Evolutionary conservation across 2,113 vertebrate species (phyloP).

Genomic region (Phylloscopus trochiloides): DNA sequence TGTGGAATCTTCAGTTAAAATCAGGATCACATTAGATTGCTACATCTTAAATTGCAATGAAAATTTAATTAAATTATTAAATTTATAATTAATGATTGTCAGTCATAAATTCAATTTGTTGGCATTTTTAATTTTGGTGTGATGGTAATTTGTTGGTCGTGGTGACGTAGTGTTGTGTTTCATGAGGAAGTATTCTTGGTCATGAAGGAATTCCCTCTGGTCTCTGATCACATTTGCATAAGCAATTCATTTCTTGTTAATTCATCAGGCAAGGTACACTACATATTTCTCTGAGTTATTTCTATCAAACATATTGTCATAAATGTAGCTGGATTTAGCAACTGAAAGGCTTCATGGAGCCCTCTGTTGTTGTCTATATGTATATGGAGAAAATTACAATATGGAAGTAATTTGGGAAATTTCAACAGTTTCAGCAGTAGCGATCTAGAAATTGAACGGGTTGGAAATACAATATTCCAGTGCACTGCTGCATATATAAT

Average conservation of each 20-base stretch:
- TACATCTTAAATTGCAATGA: neutral
- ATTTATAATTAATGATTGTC: neutral
- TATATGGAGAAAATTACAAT: conserved; percentile 68
- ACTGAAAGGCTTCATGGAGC: conserved; percentile 58
- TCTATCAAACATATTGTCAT: conserved; percentile 49
- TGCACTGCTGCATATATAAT: conserved; percentile 73
- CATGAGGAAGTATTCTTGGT: neutral
- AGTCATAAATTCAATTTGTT: neutral
- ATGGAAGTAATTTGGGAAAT: conserved; percentile 70
- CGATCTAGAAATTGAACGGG: conserved; percentile 62
- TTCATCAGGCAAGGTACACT: neutral
- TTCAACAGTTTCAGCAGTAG: conserved; percentile 59
- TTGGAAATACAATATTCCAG: conserved; percentile 63
- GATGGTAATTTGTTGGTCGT: neutral
- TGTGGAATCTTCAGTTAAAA: neutral
- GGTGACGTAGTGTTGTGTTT: neutral
- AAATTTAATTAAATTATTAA: neutral
- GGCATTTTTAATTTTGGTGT: neutral
- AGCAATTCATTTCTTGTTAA: neutral
- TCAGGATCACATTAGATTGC: neutral
- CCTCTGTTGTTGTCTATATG: conserved; percentile 66
- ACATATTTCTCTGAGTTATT: conserved; percentile 37
- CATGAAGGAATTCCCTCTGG: neutral
- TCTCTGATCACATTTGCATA: neutral
- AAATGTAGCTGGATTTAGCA: conserved; percentile 43